Conservation (phyloP, 2,888 invertebrate species). For the Mechanitis mazaeus region DNA sequence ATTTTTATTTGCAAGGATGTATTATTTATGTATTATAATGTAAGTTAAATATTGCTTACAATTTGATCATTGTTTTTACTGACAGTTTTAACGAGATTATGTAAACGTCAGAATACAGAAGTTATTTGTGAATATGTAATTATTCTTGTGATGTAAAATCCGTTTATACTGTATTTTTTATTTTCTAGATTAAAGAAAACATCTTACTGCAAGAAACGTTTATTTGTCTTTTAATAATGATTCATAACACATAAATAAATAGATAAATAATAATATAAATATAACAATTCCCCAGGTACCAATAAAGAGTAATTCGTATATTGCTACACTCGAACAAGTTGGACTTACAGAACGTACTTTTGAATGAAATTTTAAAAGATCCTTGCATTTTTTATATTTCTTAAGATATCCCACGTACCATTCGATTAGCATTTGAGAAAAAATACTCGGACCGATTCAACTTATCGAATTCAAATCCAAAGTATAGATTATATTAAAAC, state of each 20-base stretch:
- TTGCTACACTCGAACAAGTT: too few species aligned
- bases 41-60: conserved; percentile 73
- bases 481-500: too few species aligned
- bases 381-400: too few species aligned
- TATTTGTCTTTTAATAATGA: conserved; percentile 27
- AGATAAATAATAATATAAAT: neutral
- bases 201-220: conserved; percentile 60
- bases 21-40: conserved; percentile 76
- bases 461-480: too few species aligned
- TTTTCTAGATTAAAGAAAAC: conserved; percentile 77
- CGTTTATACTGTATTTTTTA: conserved; percentile 76
- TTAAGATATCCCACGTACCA: too few species aligned
- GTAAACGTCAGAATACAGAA: conserved; percentile 59
- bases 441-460: too few species aligned
- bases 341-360: too few species aligned
- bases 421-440: too few species aligned
- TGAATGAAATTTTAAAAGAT: too few species aligned
- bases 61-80: conserved; percentile 65
- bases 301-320: too few species aligned
- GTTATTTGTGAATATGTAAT: conserved; percentile 77
- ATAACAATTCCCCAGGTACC: too few species aligned
- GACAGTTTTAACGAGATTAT: conserved; percentile 65
- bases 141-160: conserved; percentile 76
- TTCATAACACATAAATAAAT: neutral
- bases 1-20: conserved; percentile 72